A percentile compares a stretch with the other conserved stretches of the same genome.
Conservation (phyloP, 1,140 invertebrate genomes). For the Plectrocnemia conspersa region DNA sequence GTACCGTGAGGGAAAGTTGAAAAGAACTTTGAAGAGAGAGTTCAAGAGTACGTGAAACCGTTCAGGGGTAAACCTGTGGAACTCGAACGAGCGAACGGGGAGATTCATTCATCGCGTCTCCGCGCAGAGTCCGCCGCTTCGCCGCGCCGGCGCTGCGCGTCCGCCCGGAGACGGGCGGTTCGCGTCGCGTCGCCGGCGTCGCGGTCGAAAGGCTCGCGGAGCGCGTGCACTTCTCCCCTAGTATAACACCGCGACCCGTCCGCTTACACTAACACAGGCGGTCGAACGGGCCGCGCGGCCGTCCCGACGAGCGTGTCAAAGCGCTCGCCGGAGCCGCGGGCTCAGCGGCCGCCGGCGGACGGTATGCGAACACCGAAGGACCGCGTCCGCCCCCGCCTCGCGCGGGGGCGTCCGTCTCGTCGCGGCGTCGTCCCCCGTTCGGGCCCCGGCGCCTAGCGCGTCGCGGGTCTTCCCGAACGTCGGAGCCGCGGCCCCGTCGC, state of each 20-base stretch:
- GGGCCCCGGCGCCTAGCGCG: slow-evolving; percentile 8
- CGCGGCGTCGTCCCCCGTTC: slow-evolving; percentile 1
- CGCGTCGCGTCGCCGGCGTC: slow-evolving; percentile 37
- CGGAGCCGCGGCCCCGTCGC: slow-evolving; percentile 39
- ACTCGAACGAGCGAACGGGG: slow-evolving; percentile 55
- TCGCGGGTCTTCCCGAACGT: slow-evolving; percentile 36
- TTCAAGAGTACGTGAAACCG: slow-evolving; percentile 81
- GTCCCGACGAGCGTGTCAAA: slow-evolving; percentile 23
- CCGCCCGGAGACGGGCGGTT: slow-evolving; percentile 34
- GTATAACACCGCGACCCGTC: slow-evolving; percentile 52
- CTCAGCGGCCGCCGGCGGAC: slow-evolving; percentile 20
- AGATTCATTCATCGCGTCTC: slow-evolving; percentile 53
- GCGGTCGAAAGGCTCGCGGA: slow-evolving; percentile 39
- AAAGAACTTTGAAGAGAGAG: slow-evolving; percentile 88
- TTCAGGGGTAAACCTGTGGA: slow-evolving; percentile 65
- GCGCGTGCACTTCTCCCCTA: slow-evolving; percentile 50
- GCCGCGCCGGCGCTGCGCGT: slow-evolving; percentile 36
- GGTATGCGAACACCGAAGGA: slow-evolving; percentile 22
- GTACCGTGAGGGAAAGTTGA: slow-evolving; percentile 89
- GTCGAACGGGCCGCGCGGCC: slow-evolving; percentile 37
- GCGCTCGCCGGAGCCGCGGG: slow-evolving; percentile 26
- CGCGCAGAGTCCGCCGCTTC: slow-evolving; percentile 38
- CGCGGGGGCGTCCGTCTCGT: slow-evolving; percentile 30
- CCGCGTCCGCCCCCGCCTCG: slow-evolving; percentile 14
- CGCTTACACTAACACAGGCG: slow-evolving; percentile 35